Conservation (phyloP, 1,140 invertebrate genomes). For the Diorhabda sublineata region DNA sequence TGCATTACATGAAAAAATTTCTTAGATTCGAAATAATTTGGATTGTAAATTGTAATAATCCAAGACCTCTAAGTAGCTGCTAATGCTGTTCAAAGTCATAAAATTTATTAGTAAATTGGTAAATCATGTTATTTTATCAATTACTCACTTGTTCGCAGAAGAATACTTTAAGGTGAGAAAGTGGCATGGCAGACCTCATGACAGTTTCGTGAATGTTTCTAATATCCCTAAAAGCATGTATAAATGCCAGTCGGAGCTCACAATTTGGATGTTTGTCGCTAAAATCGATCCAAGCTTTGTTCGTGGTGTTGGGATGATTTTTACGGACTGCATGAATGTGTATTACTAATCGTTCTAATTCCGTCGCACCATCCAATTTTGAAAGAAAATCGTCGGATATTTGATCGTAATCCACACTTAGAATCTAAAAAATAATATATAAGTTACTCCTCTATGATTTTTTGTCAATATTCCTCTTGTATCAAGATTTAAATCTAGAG, state of each 20-base stretch:
- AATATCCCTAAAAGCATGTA: constrained; percentile 68
- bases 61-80: not conserved
- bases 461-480: not conserved
- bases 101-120: constrained; percentile 4
- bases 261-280: constrained; percentile 53
- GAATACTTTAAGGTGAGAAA: constrained; percentile 68
- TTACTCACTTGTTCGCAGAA: constrained; percentile 65
- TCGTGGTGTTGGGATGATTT: constrained; percentile 58
- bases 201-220: constrained; percentile 59
- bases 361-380: constrained; percentile 40
- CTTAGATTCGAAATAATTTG: not conserved
- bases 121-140: constrained; percentile 2
- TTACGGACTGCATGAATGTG: constrained; percentile 62
- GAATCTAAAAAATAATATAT: constrained; percentile 48
- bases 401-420: constrained; percentile 74
- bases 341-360: constrained; percentile 61
- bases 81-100: not conserved
- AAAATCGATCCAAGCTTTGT: constrained; percentile 62
- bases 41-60: not conserved
- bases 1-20: too few species aligned
- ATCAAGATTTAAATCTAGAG: not conserved
- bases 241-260: constrained; percentile 64
- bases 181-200: constrained; percentile 65
- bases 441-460: not conserved
- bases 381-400: constrained; percentile 58